Evolutionary conservation across 2,113 vertebrate genomes (phyloP).

Genomic region (Dipodomys spectabilis): DNA sequence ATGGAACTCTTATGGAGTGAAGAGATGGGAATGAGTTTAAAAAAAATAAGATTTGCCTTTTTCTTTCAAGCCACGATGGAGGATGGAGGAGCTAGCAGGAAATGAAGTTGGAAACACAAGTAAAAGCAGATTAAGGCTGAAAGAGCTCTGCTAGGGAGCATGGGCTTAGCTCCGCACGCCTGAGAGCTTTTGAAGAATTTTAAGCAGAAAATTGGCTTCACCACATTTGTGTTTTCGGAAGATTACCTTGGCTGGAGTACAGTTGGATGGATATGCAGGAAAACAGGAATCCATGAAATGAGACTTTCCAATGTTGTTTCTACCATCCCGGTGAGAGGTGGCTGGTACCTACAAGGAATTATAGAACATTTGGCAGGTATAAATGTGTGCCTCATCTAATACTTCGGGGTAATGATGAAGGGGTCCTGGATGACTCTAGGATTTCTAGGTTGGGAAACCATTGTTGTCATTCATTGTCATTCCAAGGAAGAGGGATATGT

Average conservation of each 20-base stretch:
- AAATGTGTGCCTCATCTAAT: neutral
- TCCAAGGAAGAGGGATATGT: neutral
- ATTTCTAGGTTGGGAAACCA: neutral
- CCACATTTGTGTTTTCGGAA: slow-evolving; percentile 12
- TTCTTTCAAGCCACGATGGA: slow-evolving; percentile 28
- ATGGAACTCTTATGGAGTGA: neutral
- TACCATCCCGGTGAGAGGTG: neutral
- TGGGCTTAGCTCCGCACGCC: neutral
- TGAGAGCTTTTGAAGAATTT: slow-evolving; percentile 50
- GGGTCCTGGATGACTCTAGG: neutral
- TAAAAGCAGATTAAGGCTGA: slow-evolving; percentile 38
- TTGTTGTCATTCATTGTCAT: neutral
- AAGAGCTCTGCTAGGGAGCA: neutral
- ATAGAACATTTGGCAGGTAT: neutral
- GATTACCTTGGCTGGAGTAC: slow-evolving; percentile 50
- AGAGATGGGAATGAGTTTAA: neutral
- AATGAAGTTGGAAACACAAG: slow-evolving; percentile 43
- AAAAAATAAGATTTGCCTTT: neutral
- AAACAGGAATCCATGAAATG: slow-evolving; percentile 41
- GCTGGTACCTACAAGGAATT: neutral
- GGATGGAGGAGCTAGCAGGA: neutral
- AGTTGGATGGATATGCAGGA: neutral
- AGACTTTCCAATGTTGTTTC: neutral
- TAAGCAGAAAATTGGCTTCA: slow-evolving; percentile 34
- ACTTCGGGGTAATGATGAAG: neutral